A percentile compares a stretch with the other conserved stretches of the same genome.
Conservation (phyloP, 1,140 invertebrate genomes). For the Theocolax elegans region DNA sequence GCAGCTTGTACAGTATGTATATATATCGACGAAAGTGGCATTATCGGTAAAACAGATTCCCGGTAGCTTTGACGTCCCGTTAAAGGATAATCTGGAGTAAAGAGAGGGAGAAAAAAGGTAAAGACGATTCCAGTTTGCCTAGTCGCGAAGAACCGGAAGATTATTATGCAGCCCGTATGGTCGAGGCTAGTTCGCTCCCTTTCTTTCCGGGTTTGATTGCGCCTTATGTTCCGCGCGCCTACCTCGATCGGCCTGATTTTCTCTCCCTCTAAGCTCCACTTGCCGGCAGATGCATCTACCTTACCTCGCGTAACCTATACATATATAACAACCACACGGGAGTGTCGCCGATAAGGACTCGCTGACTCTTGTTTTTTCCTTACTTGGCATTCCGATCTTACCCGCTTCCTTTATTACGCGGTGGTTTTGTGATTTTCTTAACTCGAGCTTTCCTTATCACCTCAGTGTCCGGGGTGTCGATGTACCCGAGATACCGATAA, state of each 20-base stretch:
- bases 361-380: conserved; percentile 11
- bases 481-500: too few relatives aligned
- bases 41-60: too few relatives aligned
- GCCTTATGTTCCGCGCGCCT: conserved; percentile 45
- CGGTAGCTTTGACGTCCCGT: conserved; percentile 11
- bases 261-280: conserved; percentile 1
- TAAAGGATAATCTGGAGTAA: not conserved
- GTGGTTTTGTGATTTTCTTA: not conserved
- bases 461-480: not conserved
- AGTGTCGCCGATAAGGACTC: conserved; percentile 47
- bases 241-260: not conserved
- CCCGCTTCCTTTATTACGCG: conserved; percentile 3
- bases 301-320: not conserved
- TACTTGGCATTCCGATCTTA: not conserved
- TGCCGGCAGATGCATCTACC: conserved; percentile 9
- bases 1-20: too few relatives aligned
- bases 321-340: conserved; percentile 32
- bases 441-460: too few relatives aligned
- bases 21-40: too few relatives aligned
- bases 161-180: conserved; percentile 52
- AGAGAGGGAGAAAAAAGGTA: not conserved
- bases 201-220: conserved; percentile 56
- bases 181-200: not conserved
- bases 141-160: conserved; percentile 39
- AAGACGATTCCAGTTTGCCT: conserved; percentile 31